These are phyloP conservation scores for Nyctereutes procyonoides DNA, from an alignment of 2,113 vertebrate species.

Conservation along the genomic window DNA sequence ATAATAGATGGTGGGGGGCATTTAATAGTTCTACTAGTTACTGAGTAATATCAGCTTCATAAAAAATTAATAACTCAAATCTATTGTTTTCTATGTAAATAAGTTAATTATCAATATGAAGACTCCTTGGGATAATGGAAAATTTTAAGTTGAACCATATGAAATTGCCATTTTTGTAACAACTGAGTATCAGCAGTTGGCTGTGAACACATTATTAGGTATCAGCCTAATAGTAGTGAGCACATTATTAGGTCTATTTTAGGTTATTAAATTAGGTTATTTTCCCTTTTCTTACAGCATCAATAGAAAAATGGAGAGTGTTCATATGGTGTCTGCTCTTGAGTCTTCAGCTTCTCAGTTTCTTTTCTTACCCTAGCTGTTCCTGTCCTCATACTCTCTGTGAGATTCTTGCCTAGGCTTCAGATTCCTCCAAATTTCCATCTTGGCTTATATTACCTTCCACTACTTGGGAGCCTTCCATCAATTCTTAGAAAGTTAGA, in stretches of 20 bases:
- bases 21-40: conserved; percentile 44
- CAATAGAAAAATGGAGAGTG: background rate
- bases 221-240: background rate
- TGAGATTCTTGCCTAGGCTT: conserved; percentile 40
- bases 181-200: conserved; percentile 16
- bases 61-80: conserved; percentile 37
- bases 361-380: conserved; percentile 18
- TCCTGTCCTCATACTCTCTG: background rate
- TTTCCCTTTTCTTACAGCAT: background rate
- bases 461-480: background rate
- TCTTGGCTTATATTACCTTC: conserved; percentile 43
- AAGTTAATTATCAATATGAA: conserved; percentile 23
- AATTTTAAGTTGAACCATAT: conserved; percentile 24
- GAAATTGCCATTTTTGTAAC: conserved; percentile 49
- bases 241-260: background rate
- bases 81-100: conserved; percentile 35
- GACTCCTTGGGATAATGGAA: conserved; percentile 27
- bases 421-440: conserved; percentile 51
- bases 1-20: background rate
- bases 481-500: conserved; percentile 54
- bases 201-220: background rate
- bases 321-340: background rate
- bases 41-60: conserved; percentile 43
- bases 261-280: background rate
- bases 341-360: conserved; percentile 37